These are phyloP conservation scores for Aphelinus certus DNA, from an alignment of 1,140 invertebrate genomes.

Conservation along the genomic window DNA sequence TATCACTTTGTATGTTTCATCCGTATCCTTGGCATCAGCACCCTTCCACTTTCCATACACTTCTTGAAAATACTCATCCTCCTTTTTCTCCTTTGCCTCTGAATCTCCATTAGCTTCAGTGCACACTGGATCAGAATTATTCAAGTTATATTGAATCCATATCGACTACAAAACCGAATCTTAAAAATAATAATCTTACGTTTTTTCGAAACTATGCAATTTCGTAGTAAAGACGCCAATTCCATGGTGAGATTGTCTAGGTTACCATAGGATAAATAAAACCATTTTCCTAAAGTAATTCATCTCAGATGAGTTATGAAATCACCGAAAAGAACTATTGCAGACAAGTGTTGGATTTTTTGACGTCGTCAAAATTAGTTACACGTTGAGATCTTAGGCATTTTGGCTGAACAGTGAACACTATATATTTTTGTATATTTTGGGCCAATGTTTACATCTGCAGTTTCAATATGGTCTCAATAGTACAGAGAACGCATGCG, in stretches of 20 bases:
- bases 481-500: too few relatives aligned
- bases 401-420: too few relatives aligned
- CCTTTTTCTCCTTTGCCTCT: conserved; percentile 54
- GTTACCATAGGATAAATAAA: too few relatives aligned
- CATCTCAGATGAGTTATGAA: too few relatives aligned
- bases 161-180: not conserved
- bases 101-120: conserved; percentile 23
- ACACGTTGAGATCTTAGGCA: too few relatives aligned
- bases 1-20: conserved; percentile 67
- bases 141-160: not conserved
- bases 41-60: conserved; percentile 70
- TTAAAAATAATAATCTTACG: conserved; percentile 22
- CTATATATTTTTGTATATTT: too few relatives aligned
- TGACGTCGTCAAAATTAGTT: too few relatives aligned
- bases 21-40: conserved; percentile 57
- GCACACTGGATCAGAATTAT: not conserved
- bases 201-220: conserved; percentile 34
- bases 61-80: conserved; percentile 68
- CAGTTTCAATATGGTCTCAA: too few relatives aligned
- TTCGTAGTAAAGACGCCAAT: conserved; percentile 36
- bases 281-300: too few relatives aligned
- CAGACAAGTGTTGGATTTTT: too few relatives aligned
- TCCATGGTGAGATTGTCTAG: conserved; percentile 16
- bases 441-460: too few relatives aligned
- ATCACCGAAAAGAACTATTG: too few relatives aligned